Evolutionary conservation across 2,797 vertebrate species (phyloP).

Genomic region (Heteromormyrus szaboi): DNA sequence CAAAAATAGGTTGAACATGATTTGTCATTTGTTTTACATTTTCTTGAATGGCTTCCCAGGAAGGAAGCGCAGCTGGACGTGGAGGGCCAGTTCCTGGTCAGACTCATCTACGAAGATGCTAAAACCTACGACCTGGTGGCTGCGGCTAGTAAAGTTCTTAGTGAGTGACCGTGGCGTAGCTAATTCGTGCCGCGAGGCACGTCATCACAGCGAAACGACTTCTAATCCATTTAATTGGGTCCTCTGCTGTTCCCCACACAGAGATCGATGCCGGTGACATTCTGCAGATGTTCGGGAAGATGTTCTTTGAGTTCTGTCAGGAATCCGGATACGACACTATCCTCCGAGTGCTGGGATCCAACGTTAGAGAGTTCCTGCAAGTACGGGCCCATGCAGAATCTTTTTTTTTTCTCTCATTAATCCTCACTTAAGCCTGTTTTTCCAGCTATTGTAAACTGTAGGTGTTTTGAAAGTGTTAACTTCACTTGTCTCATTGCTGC

Average conservation of each 20-base stretch:
- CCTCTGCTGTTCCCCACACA: conserved; percentile 51
- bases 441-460: background rate
- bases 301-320: conserved; percentile 99
- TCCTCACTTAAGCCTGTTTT: background rate
- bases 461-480: background rate
- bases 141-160: conserved; percentile 96
- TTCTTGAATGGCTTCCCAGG: conserved; percentile 54
- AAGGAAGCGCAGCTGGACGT: conserved; percentile 95
- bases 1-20: background rate
- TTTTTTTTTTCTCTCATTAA: background rate
- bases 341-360: conserved; percentile 89
- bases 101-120: conserved; percentile 96
- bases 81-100: conserved; percentile 95
- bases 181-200: background rate
- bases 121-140: conserved; percentile 96
- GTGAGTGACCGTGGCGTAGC: conserved; percentile 62
- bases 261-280: conserved; percentile 94
- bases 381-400: conserved; percentile 53
- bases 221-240: background rate
- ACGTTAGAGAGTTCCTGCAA: conserved; percentile 96
- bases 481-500: background rate
- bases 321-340: conserved; percentile 98
- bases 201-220: background rate
- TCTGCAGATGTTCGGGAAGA: conserved; percentile 97
- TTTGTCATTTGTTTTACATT: conserved; percentile 18